phyloP scores from a whole-genome alignment of 2,113 vertebrate genomes.

The Chaetops frenatus region DNA sequence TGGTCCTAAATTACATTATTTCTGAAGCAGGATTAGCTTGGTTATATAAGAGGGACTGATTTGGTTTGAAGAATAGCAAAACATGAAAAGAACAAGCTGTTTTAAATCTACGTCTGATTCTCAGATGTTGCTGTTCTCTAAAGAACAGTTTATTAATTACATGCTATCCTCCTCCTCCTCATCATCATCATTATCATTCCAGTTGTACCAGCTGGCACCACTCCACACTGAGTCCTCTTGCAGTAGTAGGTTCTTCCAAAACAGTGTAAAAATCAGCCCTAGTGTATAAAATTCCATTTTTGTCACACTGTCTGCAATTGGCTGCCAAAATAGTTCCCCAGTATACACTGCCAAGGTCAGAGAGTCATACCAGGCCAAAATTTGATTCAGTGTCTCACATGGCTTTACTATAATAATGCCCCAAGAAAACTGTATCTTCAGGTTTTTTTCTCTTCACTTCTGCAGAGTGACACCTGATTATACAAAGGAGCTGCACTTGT shows the following conservation, averaged over 20 bases:
- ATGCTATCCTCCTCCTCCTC: not conserved
- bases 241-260: not conserved
- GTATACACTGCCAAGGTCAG: not conserved
- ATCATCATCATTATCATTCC: not conserved
- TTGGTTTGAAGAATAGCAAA: not conserved
- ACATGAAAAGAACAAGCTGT: not conserved
- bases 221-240: not conserved
- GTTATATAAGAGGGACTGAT: not conserved
- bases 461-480: not conserved
- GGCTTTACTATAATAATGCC: not conserved
- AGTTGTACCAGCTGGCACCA: not conserved
- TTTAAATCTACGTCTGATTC: not conserved
- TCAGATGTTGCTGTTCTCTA: not conserved
- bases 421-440: not conserved
- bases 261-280: not conserved
- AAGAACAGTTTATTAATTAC: not conserved
- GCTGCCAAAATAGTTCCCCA: not conserved
- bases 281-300: not conserved
- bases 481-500: not conserved
- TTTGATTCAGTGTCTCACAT: not conserved
- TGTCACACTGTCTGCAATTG: not conserved
- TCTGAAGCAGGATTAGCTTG: not conserved
- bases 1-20: not conserved
- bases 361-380: not conserved
- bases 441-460: not conserved